Base-by-base conservation (phyloP, 2,888 invertebrate species). In the Drosophila yooni region DNA sequence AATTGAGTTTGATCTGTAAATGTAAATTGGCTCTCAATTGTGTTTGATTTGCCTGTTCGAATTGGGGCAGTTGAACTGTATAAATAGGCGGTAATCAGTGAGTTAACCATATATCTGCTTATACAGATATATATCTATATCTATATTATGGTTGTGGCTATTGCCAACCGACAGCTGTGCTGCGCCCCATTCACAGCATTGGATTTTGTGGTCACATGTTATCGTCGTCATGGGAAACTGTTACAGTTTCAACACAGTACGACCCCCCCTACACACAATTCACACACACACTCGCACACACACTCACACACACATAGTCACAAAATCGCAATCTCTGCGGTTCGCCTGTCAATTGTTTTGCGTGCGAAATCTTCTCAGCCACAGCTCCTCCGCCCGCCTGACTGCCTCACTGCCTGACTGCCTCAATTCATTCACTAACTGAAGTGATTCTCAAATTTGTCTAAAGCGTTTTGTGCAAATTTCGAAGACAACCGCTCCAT, bases 401-500 rank as follows among this genome's bases (percentile, higher is more conserved):
- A 8, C 8, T 31, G 31, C 31, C 18, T 7, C n/a, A 1, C 8
- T 4, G 13, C 5, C 21, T n/a, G 15, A 50, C 56, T 38, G 27
- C 38, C 56, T 34, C 50, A 46, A 46, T 46, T 46, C 25, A 68
- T 71, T 83, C 33, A 21, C 15, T 15, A 31, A 18, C 76, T 46
- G 46, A 73, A 82, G 71, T 72, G 74, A 88, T 88, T 88, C 90
- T 89, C 84, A 89, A 85, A 85, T 85, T 85, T 85, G 90, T 85
- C 88, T 73, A 70, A 89, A 89, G 71, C 86, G 89, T 85, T 85
- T 89, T 85, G 78, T 89, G 89, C 88, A 89, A 88, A 83, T 77
- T 67, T 87, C 27, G 52, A 60, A 60, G 36, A 48, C 43, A 31
- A 43, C 31, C 58, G 51, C 50, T 61, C 48, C 51, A 65, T 52